Conservation (phyloP, 2,113 vertebrate species). For the Leptobrachium leishanense region DNA sequence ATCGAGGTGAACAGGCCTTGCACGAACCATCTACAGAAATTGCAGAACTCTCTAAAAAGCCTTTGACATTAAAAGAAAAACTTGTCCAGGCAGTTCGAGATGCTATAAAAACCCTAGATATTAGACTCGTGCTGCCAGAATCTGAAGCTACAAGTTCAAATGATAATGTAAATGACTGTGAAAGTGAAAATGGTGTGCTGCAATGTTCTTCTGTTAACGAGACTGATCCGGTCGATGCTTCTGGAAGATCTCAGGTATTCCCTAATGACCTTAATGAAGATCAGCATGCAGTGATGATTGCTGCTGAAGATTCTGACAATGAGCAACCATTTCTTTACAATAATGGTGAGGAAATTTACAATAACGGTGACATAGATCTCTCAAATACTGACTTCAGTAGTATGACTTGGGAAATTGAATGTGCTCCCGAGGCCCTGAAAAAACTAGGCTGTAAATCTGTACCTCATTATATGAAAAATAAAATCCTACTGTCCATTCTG, state of each 20-base stretch:
- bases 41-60: slow-evolving; percentile 34
- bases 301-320: slow-evolving; percentile 9
- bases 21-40: slow-evolving; percentile 19
- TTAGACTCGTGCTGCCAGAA: slow-evolving; percentile 31
- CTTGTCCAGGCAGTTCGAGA: slow-evolving; percentile 62
- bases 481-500: slow-evolving; percentile 68
- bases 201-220: not conserved
- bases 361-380: slow-evolving; percentile 56
- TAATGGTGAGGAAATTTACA: slow-evolving; percentile 47
- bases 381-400: slow-evolving; percentile 70
- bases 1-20: not conserved
- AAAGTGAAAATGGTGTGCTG: slow-evolving; percentile 33
- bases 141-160: slow-evolving; percentile 27
- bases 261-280: not conserved
- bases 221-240: not conserved
- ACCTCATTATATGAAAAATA: slow-evolving; percentile 67
- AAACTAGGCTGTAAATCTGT: slow-evolving; percentile 68
- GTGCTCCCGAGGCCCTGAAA: slow-evolving; percentile 72
- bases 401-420: slow-evolving; percentile 82
- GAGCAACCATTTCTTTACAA: not conserved
- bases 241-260: too few species aligned
- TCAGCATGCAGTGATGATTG: not conserved
- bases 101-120: slow-evolving; percentile 63
- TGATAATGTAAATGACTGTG: not conserved
- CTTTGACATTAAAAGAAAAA: slow-evolving; percentile 58